These are phyloP conservation scores for Ypsolopha sequella DNA, from an alignment of 2,888 invertebrate genomes.

Conservation along the genomic window DNA sequence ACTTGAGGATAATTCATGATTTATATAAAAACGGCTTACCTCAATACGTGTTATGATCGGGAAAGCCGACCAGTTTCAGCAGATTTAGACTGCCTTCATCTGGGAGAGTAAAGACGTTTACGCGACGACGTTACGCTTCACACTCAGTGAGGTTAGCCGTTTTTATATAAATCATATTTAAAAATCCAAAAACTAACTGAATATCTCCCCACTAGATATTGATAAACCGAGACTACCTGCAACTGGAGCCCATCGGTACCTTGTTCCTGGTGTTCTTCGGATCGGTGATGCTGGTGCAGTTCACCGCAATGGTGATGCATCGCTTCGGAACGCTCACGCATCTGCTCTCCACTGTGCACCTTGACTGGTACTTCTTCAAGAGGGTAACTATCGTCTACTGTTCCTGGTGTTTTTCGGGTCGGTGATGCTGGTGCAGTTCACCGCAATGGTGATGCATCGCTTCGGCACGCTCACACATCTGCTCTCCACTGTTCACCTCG, in stretches of 20 bases:
- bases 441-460: slow-evolving; percentile 97
- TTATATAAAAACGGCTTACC: too few species aligned
- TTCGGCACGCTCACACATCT: slow-evolving; percentile 96
- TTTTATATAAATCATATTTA: too few species aligned
- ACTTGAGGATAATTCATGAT: too few species aligned
- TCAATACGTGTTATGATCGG: too few species aligned
- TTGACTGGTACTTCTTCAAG: slow-evolving; percentile 84
- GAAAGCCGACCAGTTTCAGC: too few species aligned
- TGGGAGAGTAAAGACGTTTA: too few species aligned
- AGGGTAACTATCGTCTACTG: slow-evolving; percentile 73
- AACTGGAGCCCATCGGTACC: slow-evolving; percentile 94
- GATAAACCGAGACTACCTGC: slow-evolving; percentile 87
- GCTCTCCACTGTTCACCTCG: slow-evolving; percentile 90
- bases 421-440: slow-evolving; percentile 94
- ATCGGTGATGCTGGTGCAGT: slow-evolving; percentile 92
- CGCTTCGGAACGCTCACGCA: slow-evolving; percentile 96
- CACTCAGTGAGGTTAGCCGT: too few species aligned
- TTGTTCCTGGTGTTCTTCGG: slow-evolving; percentile 98
- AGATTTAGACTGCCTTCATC: too few species aligned
- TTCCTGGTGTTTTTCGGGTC: slow-evolving; percentile 97
- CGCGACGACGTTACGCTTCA: too few species aligned
- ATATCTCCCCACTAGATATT: slow-evolving; percentile 71
- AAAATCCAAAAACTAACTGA: neutral
- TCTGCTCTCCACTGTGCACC: slow-evolving; percentile 91
- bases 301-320: slow-evolving; percentile 97